These are phyloP conservation scores for Anthonomus grandis DNA, from an alignment of 1,140 invertebrate genomes.

Conservation along the genomic window DNA sequence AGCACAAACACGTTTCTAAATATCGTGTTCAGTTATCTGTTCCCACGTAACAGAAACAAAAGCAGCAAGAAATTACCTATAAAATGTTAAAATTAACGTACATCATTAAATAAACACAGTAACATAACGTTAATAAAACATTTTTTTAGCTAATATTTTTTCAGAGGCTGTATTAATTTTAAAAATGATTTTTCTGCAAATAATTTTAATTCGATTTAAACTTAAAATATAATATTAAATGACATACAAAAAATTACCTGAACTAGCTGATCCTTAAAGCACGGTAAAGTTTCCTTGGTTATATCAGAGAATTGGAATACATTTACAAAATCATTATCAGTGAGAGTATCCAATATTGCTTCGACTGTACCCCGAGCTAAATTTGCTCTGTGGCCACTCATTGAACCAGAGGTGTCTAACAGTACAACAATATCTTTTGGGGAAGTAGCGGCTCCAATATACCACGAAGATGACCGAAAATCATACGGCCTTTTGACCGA, in stretches of 20 bases:
- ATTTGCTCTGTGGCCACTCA: constrained; percentile 78
- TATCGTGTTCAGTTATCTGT: too few species aligned
- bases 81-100: too few species aligned
- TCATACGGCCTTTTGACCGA: constrained; percentile 77
- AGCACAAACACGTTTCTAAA: too few species aligned
- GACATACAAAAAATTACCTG: constrained; percentile 53
- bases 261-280: constrained; percentile 84
- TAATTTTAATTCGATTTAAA: neutral
- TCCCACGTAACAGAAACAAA: too few species aligned
- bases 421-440: constrained; percentile 96
- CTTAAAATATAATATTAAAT: neutral
- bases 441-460: constrained; percentile 92
- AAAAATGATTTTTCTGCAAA: too few species aligned
- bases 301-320: constrained; percentile 79
- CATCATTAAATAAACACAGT: neutral
- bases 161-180: too few species aligned
- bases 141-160: neutral
- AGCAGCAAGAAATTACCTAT: too few species aligned
- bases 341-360: constrained; percentile 90
- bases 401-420: constrained; percentile 84
- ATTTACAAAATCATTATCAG: constrained; percentile 96
- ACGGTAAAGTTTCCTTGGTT: constrained; percentile 74
- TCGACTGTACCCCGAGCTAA: constrained; percentile 82
- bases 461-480: constrained; percentile 86
- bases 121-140: neutral